These are phyloP conservation scores for Desmophyllum pertusum DNA, from an alignment of 92 coral and sea anemone genomes.

Conservation along the genomic window DNA sequence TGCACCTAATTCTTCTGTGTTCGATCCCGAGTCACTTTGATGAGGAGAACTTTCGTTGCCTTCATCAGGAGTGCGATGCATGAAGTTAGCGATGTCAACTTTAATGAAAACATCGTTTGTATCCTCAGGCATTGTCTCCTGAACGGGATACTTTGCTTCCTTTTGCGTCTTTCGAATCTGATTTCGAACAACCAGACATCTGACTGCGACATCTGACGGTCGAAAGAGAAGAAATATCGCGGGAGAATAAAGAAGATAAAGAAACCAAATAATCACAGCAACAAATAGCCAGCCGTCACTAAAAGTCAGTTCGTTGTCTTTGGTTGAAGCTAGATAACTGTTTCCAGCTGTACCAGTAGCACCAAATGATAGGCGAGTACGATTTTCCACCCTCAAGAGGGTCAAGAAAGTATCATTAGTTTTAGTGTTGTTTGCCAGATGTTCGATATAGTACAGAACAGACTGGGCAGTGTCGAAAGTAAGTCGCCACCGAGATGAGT, in stretches of 20 bases:
- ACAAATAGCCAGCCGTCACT: not conserved
- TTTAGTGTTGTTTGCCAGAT: not conserved
- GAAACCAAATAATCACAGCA: slow-evolving; percentile 3
- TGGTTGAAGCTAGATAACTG: not conserved
- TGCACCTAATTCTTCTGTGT: not conserved
- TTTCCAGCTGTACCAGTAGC: not conserved
- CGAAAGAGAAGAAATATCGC: not conserved
- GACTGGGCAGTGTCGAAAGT: not conserved
- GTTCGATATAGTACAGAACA: slow-evolving; percentile 16
- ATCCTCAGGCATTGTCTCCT: too few relatives aligned
- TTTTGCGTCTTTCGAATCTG: not conserved
- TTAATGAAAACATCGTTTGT: too few relatives aligned
- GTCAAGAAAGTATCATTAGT: not conserved
- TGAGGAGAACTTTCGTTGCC: too few relatives aligned
- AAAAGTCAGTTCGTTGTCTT: not conserved
- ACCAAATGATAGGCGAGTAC: not conserved
- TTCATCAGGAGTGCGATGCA: too few relatives aligned
- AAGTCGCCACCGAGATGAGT: not conserved
- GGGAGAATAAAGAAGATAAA: not conserved
- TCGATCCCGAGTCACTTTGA: too few relatives aligned
- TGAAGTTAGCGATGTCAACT: too few relatives aligned
- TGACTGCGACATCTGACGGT: slow-evolving; percentile 6
- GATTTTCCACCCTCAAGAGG: not conserved
- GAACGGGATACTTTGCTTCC: too few relatives aligned
- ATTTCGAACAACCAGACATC: not conserved